Evolutionary conservation across 1,140 invertebrate species (phyloP).

Genomic region (Pogonomyrmex californicus): DNA sequence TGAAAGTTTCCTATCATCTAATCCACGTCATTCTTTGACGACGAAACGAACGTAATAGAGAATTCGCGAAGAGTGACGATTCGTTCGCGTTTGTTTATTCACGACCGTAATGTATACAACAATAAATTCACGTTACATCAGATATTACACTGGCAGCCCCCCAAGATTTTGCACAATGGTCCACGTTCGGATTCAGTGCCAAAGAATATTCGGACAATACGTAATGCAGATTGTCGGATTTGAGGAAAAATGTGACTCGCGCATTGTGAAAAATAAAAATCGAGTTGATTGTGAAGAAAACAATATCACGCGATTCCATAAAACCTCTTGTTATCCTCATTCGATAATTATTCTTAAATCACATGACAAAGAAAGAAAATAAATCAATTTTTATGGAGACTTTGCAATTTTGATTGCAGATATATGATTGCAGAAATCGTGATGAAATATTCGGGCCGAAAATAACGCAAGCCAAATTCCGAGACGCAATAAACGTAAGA

Average conservation of each 20-base stretch:
- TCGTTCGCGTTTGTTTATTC: constrained; percentile 22
- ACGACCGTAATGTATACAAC: constrained; percentile 26
- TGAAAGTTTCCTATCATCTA: neutral
- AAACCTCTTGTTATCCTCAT: neutral
- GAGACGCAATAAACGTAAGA: constrained; percentile 16
- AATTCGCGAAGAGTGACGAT: neutral
- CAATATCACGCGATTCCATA: neutral
- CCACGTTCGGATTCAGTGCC: constrained; percentile 8
- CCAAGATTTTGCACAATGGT: constrained; percentile 49
- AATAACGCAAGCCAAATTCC: constrained; percentile 14
- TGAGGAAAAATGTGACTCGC: neutral
- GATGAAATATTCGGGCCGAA: neutral
- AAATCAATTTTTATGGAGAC: neutral
- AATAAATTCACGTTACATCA: constrained; percentile 44
- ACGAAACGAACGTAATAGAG: neutral
- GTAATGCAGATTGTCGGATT: neutral
- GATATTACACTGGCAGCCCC: constrained; percentile 30
- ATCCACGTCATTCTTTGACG: neutral
- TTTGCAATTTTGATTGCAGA: neutral
- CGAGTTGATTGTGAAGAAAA: neutral
- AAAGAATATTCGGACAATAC: constrained; percentile 35
- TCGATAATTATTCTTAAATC: neutral
- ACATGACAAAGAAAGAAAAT: neutral
- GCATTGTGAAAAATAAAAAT: constrained; percentile 16
- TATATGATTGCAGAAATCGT: neutral